Conservation (phyloP, 2,888 invertebrate genomes). For the Dorcus hopei region DNA sequence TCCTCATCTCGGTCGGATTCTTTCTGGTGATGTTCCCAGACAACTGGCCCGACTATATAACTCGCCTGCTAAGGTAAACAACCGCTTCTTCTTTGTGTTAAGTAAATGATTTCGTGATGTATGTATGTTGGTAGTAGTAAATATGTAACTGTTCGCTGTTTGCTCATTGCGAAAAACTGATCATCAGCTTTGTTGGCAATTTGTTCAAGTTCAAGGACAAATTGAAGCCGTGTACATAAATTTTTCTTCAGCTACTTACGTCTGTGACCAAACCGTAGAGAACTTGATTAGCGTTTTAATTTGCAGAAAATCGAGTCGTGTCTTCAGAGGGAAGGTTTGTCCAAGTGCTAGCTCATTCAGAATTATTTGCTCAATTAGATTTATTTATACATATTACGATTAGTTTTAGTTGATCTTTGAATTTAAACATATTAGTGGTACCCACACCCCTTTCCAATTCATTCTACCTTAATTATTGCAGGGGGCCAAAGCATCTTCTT, state of each 20-base stretch:
- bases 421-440: too few species aligned
- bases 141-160: too few species aligned
- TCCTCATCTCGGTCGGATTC: slow-evolving; percentile 86
- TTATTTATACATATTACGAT: not conserved
- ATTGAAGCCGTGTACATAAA: too few species aligned
- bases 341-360: slow-evolving; percentile 15
- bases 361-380: not conserved
- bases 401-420: not conserved
- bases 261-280: not conserved
- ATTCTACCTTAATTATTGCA: not conserved
- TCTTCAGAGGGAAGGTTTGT: slow-evolving; percentile 52
- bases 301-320: slow-evolving; percentile 49
- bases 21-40: slow-evolving; percentile 92
- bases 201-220: too few species aligned
- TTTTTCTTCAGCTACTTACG: too few species aligned
- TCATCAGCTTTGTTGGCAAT: too few species aligned
- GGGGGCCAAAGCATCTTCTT: not conserved
- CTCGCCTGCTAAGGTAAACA: slow-evolving; percentile 79
- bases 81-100: not conserved
- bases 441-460: not conserved
- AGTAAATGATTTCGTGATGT: too few species aligned
- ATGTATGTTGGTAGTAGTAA: too few species aligned
- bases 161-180: too few species aligned
- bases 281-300: slow-evolving; percentile 37
- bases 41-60: slow-evolving; percentile 95